Evolutionary conservation across 1,140 invertebrate genomes (phyloP), one percentile per base, ranked within the genome.

Genomic region (Intoshia linei): DNA sequence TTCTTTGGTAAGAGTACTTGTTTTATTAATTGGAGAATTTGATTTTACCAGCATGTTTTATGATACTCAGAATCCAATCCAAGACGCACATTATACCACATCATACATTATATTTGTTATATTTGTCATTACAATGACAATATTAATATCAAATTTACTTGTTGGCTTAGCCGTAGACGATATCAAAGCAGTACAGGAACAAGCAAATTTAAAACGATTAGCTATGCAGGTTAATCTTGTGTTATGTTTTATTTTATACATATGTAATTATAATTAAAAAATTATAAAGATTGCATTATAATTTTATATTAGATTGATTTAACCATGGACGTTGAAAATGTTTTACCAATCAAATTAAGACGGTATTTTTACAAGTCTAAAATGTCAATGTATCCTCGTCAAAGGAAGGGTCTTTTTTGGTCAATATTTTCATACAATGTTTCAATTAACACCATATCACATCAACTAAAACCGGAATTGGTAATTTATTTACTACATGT

Each of bases 21-120:
- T 60, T 5, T 60, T 61, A 57, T 58, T 60, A 54, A 58, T 60
- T 36, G 57, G 57, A 33, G 58, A 60, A 42, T 52, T 60, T 47
- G 58, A 61, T 34, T 61, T 48, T 43, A 47, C 50, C 30, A 20
- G 25, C 6, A 50, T 56, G 11, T 57, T 55, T 33, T 48, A n/a
- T n/a, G n/a, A 51, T 27, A 39, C 30, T 0, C 13, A 34, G n/a
- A 22, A 22, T 17, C 17, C 20, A 6, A 27, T 38, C 3, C 23
- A 36, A 7, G 23, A 20, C 13, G 15, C 25, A 17, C 10, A 21
- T 23, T 17, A n/a, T n/a, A n/a, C n/a, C n/a, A n/a, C n/a, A n/a
- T n/a, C 48, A 11, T 55, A 56, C 41, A 40, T 50, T 15, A 37
- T 60, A 25, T 60, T 58, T 37, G 41, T 55, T 34, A 38, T 51